Conservation (phyloP, 2,888 invertebrate genomes). For the Napeogenes sylphis region DNA sequence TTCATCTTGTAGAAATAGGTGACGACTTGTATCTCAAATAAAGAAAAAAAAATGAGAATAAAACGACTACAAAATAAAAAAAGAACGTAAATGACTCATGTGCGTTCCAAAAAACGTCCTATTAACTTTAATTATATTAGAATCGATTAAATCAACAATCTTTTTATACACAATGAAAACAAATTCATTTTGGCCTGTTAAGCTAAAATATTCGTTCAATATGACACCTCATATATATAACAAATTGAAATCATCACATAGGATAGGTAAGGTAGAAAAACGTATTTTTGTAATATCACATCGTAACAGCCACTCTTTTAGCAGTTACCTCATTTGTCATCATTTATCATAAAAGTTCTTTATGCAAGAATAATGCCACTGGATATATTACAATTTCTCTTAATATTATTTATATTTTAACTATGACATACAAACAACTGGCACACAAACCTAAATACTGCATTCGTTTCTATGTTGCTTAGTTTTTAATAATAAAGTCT, state of each 20-base stretch:
- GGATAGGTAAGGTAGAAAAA: constrained; percentile 19
- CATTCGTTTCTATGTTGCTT: not conserved
- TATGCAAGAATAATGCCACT: constrained; percentile 29
- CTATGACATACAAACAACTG: not conserved
- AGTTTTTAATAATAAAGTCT: not conserved
- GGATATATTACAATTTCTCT: constrained; percentile 22
- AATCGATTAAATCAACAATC: too few species aligned
- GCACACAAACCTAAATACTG: not conserved
- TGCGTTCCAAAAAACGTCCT: too few species aligned
- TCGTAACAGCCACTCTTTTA: constrained; percentile 14
- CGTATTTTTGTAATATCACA: constrained; percentile 16
- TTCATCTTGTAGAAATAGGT: too few species aligned
- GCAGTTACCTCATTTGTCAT: constrained; percentile 26
- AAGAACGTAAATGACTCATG: too few species aligned
- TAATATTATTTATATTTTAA: constrained; percentile 23
- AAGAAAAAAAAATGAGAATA: too few species aligned
- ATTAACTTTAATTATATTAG: too few species aligned
- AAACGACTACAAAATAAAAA: too few species aligned
- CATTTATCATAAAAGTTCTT: constrained; percentile 32
- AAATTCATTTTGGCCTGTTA: not conserved
- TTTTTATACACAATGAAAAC: too few species aligned
- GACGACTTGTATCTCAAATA: too few species aligned
- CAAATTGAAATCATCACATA: constrained; percentile 13
- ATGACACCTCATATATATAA: constrained; percentile 10
- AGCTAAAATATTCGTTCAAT: not conserved